Percentiles rank a stretch among this genome's conserved stretches.
Conservation (phyloP, 2,888 invertebrate species). For the Xestobium rufovillosum region DNA sequence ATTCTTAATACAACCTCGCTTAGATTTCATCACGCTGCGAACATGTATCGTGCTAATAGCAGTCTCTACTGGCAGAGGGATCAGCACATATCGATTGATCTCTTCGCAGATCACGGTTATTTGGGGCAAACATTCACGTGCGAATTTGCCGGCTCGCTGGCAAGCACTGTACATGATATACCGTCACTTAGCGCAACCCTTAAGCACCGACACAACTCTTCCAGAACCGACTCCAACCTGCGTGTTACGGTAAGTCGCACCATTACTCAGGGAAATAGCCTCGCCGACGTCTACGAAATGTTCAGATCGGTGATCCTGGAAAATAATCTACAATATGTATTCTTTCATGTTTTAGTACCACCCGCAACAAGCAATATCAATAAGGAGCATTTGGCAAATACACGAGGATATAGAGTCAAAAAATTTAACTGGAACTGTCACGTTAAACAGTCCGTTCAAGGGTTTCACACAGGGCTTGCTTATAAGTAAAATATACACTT, state of each 20-base stretch:
- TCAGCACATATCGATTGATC: slow-evolving; percentile 49
- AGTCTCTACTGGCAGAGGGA: slow-evolving; percentile 54
- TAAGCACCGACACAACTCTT: slow-evolving; percentile 48
- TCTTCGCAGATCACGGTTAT: slow-evolving; percentile 46
- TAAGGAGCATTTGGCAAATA: slow-evolving; percentile 64
- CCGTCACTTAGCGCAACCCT: slow-evolving; percentile 50
- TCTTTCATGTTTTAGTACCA: slow-evolving; percentile 49
- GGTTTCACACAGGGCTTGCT: slow-evolving; percentile 63
- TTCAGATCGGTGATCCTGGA: background rate
- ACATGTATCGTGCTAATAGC: slow-evolving; percentile 47
- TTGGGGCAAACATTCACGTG: slow-evolving; percentile 41
- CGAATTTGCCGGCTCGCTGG: slow-evolving; percentile 47
- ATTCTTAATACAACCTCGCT: slow-evolving; percentile 20
- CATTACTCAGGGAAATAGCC: too few relatives aligned
- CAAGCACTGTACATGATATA: slow-evolving; percentile 53
- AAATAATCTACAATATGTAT: too few relatives aligned
- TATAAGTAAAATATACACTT: slow-evolving; percentile 57
- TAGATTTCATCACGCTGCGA: slow-evolving; percentile 47
- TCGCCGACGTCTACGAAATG: background rate
- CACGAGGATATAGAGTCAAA: slow-evolving; percentile 48
- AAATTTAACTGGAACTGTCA: slow-evolving; percentile 61
- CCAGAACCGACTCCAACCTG: slow-evolving; percentile 46
- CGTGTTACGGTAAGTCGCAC: slow-evolving; percentile 43
- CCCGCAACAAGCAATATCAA: slow-evolving; percentile 58
- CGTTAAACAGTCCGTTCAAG: slow-evolving; percentile 59